These are phyloP conservation scores for Forbesichthys agassizii DNA, from an alignment of 2,113 vertebrate species.

Conservation along the genomic window DNA sequence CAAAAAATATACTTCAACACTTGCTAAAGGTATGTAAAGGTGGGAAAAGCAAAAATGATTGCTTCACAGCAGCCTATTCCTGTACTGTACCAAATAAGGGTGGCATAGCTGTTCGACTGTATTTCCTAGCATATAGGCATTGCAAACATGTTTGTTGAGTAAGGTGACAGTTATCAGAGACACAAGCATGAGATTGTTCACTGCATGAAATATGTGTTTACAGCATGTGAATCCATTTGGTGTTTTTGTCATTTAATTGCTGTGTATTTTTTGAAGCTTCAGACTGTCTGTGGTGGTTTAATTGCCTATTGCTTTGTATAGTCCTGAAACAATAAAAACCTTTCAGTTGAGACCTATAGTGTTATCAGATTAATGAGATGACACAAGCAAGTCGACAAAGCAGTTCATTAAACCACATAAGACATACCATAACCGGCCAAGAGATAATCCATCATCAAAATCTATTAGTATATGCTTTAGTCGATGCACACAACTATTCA, in stretches of 20 bases:
- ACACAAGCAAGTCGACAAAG: constrained; percentile 11
- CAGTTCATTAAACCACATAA: constrained; percentile 33
- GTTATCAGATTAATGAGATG: constrained; percentile 7
- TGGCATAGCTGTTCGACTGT: too few species aligned
- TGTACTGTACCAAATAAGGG: too few species aligned
- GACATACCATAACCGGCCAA: background rate
- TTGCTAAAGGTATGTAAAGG: too few species aligned
- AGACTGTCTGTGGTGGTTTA: constrained; percentile 20
- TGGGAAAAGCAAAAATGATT: too few species aligned
- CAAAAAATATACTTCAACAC: too few species aligned
- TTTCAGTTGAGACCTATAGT: background rate
- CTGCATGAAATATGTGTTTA: constrained; percentile 11
- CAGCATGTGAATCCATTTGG: constrained; percentile 21
- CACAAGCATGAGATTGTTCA: constrained; percentile 27
- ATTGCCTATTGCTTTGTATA: constrained; percentile 21
- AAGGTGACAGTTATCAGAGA: background rate
- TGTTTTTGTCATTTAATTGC: constrained; percentile 30
- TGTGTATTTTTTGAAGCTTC: background rate
- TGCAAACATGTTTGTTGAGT: constrained; percentile 1
- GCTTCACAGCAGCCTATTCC: too few species aligned
- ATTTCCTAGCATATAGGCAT: background rate
- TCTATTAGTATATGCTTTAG: background rate
- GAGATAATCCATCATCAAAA: background rate
- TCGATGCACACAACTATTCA: background rate
- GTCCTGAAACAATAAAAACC: constrained; percentile 6